A percentile compares a stretch with the other conserved stretches of the same genome.
phyloP scores from a whole-genome alignment of 2,888 invertebrate species.

The Lampropteryx suffumata region DNA sequence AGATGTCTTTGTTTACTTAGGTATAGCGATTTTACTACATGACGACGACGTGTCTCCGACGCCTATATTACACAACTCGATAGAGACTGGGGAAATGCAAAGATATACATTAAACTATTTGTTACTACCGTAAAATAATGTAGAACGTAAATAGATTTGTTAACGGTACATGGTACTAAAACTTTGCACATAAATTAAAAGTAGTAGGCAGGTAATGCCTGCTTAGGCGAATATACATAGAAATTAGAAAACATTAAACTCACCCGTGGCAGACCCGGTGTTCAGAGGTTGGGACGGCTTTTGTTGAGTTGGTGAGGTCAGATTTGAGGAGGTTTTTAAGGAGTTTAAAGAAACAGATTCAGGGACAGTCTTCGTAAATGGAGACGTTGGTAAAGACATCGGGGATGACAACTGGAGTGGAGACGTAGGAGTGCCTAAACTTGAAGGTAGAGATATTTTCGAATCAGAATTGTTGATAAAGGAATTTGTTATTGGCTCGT shows the following conservation, averaged over 20 bases:
- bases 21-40: too few species aligned
- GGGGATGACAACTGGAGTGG: constrained; percentile 66
- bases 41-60: too few species aligned
- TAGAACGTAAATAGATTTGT: too few species aligned
- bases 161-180: neutral
- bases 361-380: constrained; percentile 55
- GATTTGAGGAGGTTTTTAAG: constrained; percentile 48
- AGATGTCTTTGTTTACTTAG: too few species aligned
- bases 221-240: neutral
- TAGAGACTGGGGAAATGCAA: too few species aligned
- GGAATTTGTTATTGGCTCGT: constrained; percentile 46
- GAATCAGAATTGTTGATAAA: constrained; percentile 62
- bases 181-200: neutral
- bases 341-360: constrained; percentile 53
- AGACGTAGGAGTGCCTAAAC: constrained; percentile 68
- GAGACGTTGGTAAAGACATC: constrained; percentile 65
- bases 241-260: constrained; percentile 36
- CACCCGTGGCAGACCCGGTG: constrained; percentile 71
- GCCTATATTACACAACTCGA: too few species aligned
- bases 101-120: too few species aligned
- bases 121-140: too few species aligned
- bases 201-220: too few species aligned
- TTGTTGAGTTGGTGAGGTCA: constrained; percentile 37
- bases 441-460: constrained; percentile 67
- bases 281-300: constrained; percentile 41